Percentiles rank a stretch among this genome's conserved stretches.
Evolutionary conservation across 2,797 vertebrate genomes (phyloP).

Genomic region (Parauchenoglanis ngamensis): DNA sequence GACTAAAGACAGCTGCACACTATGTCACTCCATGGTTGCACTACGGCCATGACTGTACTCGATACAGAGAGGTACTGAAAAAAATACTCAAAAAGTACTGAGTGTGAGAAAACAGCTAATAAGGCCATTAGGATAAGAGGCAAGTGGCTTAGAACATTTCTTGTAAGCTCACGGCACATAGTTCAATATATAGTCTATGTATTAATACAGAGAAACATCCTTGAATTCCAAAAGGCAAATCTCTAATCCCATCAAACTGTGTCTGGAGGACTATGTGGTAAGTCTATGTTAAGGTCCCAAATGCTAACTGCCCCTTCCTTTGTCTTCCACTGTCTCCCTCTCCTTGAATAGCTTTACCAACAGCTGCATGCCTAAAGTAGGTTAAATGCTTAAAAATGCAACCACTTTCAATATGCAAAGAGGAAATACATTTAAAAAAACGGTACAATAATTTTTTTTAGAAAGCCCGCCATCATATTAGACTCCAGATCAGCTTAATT

Average conservation of each 20-base stretch:
- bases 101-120: background rate
- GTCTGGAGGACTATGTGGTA: constrained; percentile 3
- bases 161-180: background rate
- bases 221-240: background rate
- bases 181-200: background rate
- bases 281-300: background rate
- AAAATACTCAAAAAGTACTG: background rate
- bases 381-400: constrained; percentile 46
- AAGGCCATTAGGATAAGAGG: background rate
- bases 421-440: background rate
- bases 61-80: background rate
- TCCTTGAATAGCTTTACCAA: constrained; percentile 46
- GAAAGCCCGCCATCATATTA: background rate
- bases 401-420: constrained; percentile 19
- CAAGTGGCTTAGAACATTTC: background rate
- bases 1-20: constrained; percentile 55
- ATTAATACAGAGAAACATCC: background rate
- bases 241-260: constrained; percentile 59
- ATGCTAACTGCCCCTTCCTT: constrained; percentile 4
- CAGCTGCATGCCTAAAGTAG: constrained; percentile 65
- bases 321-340: constrained; percentile 21
- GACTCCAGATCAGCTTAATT: background rate
- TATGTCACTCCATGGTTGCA: background rate
- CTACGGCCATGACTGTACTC: background rate
- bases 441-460: background rate